Evolutionary conservation across 2,888 invertebrate species (phyloP), one percentile per base, ranked within the genome.

Genomic region (Hymenopus coronatus): DNA sequence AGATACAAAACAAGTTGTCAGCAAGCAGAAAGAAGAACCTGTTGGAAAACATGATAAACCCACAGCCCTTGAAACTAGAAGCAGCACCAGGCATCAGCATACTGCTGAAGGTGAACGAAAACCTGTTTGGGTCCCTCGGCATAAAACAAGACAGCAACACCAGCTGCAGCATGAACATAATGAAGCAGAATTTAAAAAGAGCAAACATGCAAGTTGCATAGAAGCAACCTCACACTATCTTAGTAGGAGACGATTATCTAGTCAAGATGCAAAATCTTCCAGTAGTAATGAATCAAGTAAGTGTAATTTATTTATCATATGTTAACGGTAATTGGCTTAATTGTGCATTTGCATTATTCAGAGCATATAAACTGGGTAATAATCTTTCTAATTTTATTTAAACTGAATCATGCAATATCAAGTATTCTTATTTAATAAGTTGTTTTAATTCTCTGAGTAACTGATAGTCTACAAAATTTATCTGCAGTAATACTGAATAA

Each of bases 171-270:
- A 70, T 70, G 54, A 70, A 70, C 20, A 20, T 70, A 70, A 70
- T n/a, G 33, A 87, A 82, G 82, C 82, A 33, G 87, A 88, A 87
- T 20, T 30, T 20, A 88, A 88, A 27, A 85, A 70, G n/a, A 46
- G 81, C 20, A 88, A 81, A n/a, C 84, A 81, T 84, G 33, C 33
- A 0, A 40, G 87, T n/a, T 33, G 28, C 46, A 87, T 84, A 28
- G 88, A 90, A 30, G 46, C 82, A n/a, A 15, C 82, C n/a, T 28
- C 33, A 4, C 82, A 82, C 1, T 82, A 82, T 82, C 33, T 25
- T 87, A 40, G 87, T n/a, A 87, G 87, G 30, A 85, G 46, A 46
- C 81, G 87, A 87, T 87, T 82, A n/a, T 82, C 87, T n/a, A 87
- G 87, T 87, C 82, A 82, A 27, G 87, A 87, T 7, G 27, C 82